A percentile compares a stretch with the other conserved stretches of the same genome.
Conservation (phyloP, 1,140 invertebrate genomes). For the Macrotrachela quadricornifera region DNA sequence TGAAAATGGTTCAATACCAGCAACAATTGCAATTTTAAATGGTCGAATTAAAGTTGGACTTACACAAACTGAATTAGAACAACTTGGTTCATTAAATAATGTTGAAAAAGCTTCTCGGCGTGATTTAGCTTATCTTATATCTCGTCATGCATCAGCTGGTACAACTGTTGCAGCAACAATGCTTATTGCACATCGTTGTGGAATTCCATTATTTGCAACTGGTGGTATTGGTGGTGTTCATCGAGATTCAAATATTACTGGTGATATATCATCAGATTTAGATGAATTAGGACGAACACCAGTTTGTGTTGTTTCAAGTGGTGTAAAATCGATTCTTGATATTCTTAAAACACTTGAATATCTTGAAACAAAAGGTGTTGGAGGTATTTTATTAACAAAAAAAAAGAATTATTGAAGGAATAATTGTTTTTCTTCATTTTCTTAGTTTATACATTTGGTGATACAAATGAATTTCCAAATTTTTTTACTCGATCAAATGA, state of each 20-base stretch:
- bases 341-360: constrained; percentile 79
- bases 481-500: constrained; percentile 8
- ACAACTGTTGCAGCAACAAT: constrained; percentile 90
- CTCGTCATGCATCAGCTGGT: constrained; percentile 40
- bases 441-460: not conserved
- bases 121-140: constrained; percentile 55
- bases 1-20: constrained; percentile 59
- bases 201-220: constrained; percentile 80
- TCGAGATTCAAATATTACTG: constrained; percentile 36
- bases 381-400: constrained; percentile 3
- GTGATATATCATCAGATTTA: constrained; percentile 86
- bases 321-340: constrained; percentile 89
- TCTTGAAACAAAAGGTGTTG: constrained; percentile 76
- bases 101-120: constrained; percentile 43
- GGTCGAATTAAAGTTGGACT: constrained; percentile 60
- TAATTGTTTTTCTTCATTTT: not conserved
- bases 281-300: constrained; percentile 63
- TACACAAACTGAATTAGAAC: constrained; percentile 38
- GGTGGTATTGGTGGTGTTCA: constrained; percentile 81
- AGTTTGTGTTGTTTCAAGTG: constrained; percentile 73
- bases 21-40: constrained; percentile 67
- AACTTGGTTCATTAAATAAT: constrained; percentile 19
- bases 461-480: constrained; percentile 8
- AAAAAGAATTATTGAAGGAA: not conserved
- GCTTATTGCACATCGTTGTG: constrained; percentile 50